Base-by-base conservation (phyloP, 1,140 invertebrate genomes). In the Anastatus disparis region DNA sequence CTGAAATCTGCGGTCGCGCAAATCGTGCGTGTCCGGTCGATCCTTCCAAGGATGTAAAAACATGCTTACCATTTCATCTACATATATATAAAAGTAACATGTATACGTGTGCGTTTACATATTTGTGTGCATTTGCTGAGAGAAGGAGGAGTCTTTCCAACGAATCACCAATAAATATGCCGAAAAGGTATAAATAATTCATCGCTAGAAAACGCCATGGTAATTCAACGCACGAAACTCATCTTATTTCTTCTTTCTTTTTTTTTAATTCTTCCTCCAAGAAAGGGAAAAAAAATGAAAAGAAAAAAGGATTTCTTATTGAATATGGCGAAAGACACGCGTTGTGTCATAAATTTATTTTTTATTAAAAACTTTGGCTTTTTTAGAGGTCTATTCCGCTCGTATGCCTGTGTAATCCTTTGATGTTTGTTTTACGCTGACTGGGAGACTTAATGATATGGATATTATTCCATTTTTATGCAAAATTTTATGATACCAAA, bases 381-480 rank as follows among this genome's bases (percentile, higher is more conserved):
- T n/a, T 61, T 61, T 22, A 40, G 48, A n/a, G n/a, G n/a, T n/a
- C n/a, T n/a, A n/a, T n/a, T n/a, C n/a, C n/a, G n/a, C n/a, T n/a
- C 31, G 44, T 35, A n/a, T 26, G 27, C 7, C 17, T 48, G 44
- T 52, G 40, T 56, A 56, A n/a, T 35, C 55, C 55, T 48, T 68
- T 59, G 35, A 61, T 69, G 66, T 69, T 69, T 69, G 66, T 59
- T 69, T 69, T 69, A 12, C 27, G 55, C 29, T 44, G 55, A 40
- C 35, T 29, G 17, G 4, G 27, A 27, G 26, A 2, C 15, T 61
- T 42, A 44, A 52, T 52, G 46, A 13, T 42, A 61, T 42, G 56
- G 56, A 69, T 61, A 69, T 69, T 61, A 61, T 69, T 69, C 40
- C 58, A 69, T 69, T 69, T 61, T 69, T 53, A 69, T 69, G 66